Base-by-base conservation (phyloP, 2,797 vertebrate species). In the Buphagus erythrorhynchus region DNA sequence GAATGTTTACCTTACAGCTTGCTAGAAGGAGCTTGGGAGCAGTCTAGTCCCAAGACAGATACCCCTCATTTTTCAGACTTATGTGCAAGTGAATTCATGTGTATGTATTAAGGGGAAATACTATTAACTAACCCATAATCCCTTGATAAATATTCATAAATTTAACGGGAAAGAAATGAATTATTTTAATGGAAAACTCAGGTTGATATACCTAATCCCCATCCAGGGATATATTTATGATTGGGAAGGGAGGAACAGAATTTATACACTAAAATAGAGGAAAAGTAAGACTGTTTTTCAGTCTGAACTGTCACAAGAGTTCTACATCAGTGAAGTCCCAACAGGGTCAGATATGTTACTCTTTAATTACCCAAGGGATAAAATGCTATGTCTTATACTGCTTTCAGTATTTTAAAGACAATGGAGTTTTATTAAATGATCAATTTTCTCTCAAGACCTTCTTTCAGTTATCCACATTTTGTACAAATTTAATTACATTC, bases 61-160 rank as follows among this genome's bases (percentile, higher is more conserved):
- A 65, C 5, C 11, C 58, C 42, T 82, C 43, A 76, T 90, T 90
- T 88, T 95, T 84, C 54, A 81, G 61, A 86, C 33, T 38, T 43
- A 43, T 66, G 45, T 77, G 52, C 26, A n/a, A 63, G 38, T 59
- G 22, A 46, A 86, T 67, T 85, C 45, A 62, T 73, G 38, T 29
- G 26, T 33, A 48, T 80, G 52, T 48, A 65, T 89, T 85, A 82
- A 46, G 42, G 38, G 8, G 35, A 92, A 90, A 83, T 57, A 66
- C 10, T 69, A 61, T 75, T 91, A 96, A 58, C 78, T 80, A 90
- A 79, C 19, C 16, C 20, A 24, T 35, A 78, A 86, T 91, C 52
- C 43, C 57, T 74, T 80, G 38, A 92, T 78, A 95, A 93, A 85
- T 94, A 88, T 92, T 86, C 31, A 93, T 88, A 66, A 66, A 78